These are phyloP conservation scores for Cyclopterus lumpus DNA, from an alignment of 2,797 vertebrate species.

Conservation along the genomic window DNA sequence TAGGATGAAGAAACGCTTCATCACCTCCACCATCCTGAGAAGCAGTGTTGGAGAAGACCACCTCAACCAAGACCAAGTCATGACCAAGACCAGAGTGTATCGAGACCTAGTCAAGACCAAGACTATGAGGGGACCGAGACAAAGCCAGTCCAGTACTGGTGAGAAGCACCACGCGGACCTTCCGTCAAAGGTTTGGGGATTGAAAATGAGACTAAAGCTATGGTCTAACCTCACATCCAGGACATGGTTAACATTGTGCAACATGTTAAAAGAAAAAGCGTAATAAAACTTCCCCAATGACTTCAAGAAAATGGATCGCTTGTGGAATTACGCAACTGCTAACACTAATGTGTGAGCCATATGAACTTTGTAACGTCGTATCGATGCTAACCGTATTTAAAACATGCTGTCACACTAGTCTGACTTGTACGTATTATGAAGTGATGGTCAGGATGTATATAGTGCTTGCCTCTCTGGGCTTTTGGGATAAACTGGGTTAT, in stretches of 20 bases:
- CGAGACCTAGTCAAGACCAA: no score
- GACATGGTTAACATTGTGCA: no score
- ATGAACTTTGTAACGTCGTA: neutral
- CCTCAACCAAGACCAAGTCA: no score
- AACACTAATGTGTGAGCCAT: neutral
- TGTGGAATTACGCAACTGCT: no score
- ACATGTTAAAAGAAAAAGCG: no score
- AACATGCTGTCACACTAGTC: neutral
- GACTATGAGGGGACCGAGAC: no score
- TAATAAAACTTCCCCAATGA: neutral
- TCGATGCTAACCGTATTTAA: neutral
- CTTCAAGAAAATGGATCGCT: neutral
- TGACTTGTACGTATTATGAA: neutral
- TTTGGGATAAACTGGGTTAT: conserved; percentile 22
- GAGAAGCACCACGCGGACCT: neutral
- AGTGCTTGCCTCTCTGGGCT: neutral
- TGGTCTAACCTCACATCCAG: no score
- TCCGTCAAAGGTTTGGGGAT: neutral
- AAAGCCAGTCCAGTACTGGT: no score
- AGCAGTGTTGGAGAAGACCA: no score
- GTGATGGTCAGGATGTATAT: neutral
- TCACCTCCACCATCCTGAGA: no score
- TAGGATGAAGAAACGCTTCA: no score
- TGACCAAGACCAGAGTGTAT: no score
- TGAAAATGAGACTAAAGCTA: neutral